Conservation (phyloP, 2,797 vertebrate species). For the Neomorphus geoffroyi region DNA sequence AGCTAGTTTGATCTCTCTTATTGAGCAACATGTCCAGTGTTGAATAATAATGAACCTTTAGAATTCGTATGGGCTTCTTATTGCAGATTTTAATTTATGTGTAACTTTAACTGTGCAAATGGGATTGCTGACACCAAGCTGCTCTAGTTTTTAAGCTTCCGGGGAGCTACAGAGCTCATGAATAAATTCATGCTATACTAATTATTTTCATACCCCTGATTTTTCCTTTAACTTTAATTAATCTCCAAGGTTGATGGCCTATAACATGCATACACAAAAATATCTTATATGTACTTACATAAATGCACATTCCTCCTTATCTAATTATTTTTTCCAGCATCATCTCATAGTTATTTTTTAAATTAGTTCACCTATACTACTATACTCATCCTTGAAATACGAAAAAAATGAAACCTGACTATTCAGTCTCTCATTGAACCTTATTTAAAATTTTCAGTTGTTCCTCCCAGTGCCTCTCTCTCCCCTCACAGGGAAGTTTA, state of each 20-base stretch:
- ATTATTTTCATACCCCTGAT: not conserved
- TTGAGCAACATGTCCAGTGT: not conserved
- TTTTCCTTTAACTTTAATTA: slow-evolving; percentile 6
- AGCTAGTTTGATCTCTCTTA: not conserved
- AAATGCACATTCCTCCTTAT: not conserved
- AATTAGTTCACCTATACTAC: not conserved
- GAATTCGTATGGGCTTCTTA: not conserved
- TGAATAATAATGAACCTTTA: not conserved
- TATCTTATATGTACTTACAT: not conserved
- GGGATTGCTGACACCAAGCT: not conserved
- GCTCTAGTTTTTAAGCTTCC: not conserved
- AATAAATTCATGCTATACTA: slow-evolving; percentile 5
- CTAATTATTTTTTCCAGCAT: not conserved
- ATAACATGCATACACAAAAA: not conserved
- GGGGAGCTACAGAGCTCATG: not conserved
- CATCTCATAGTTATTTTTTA: not conserved
- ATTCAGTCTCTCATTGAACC: not conserved
- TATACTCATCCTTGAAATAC: not conserved
- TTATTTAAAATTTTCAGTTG: not conserved
- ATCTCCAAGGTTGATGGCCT: not conserved
- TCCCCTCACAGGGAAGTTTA: not conserved
- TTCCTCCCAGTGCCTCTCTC: not conserved
- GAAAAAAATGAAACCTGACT: not conserved
- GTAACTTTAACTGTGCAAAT: not conserved
- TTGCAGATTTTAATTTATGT: not conserved